phyloP scores from a whole-genome alignment of 1,140 invertebrate genomes.

The Drosophila asahinai region DNA sequence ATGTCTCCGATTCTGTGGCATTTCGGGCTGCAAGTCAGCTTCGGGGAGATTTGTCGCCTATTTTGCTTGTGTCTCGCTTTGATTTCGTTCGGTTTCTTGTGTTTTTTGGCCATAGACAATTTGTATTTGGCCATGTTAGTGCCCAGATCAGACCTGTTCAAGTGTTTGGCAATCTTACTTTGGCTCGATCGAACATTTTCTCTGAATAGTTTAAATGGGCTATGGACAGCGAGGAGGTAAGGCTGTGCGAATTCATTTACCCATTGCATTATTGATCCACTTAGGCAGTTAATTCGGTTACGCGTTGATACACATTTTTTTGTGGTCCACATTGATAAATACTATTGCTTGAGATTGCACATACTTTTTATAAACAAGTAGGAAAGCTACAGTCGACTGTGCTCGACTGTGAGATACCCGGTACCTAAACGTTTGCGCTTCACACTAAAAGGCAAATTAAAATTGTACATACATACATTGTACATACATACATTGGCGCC shows the following conservation, averaged over 20 bases:
- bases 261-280: background rate
- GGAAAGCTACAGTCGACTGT: no score
- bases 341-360: no score
- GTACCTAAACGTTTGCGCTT: no score
- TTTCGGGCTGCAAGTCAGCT: conserved; percentile 33
- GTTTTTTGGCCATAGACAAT: conserved; percentile 64
- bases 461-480: no score
- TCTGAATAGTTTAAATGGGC: conserved; percentile 5
- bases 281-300: background rate
- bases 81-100: conserved; percentile 31
- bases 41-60: conserved; percentile 74
- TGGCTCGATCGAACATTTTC: conserved; percentile 29
- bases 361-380: no score
- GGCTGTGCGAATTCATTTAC: background rate
- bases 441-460: no score
- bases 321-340: background rate
- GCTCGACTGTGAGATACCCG: no score
- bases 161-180: conserved; percentile 41
- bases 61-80: conserved; percentile 56
- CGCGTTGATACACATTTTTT: background rate
- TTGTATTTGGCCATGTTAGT: conserved; percentile 75
- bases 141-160: conserved; percentile 46
- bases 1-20: conserved; percentile 63
- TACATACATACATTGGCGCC: no score
- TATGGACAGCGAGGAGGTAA: no score